Conservation (phyloP, 2,113 vertebrate species). For the Brevimyrus niger region DNA sequence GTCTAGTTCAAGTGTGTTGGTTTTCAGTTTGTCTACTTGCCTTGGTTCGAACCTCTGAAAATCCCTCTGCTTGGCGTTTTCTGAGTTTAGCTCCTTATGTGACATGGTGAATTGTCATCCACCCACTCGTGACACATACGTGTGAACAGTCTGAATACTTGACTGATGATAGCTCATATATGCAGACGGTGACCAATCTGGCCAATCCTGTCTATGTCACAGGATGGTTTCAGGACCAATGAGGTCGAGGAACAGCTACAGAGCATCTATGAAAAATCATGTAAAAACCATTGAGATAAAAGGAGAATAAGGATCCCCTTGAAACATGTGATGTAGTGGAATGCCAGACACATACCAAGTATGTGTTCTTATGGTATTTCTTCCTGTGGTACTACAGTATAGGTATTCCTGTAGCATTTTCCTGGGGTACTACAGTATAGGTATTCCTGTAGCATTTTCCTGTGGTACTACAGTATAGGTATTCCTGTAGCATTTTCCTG, state of each 20-base stretch:
- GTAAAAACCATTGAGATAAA: not conserved
- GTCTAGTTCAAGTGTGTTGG: not conserved
- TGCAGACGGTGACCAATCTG: not conserved
- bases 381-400: not conserved
- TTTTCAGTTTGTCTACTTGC: not conserved
- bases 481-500: not conserved
- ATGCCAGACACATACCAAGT: not conserved
- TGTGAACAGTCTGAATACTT: not conserved
- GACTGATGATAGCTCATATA: not conserved
- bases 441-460: too few species aligned
- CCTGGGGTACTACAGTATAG: not conserved
- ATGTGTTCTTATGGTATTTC: not conserved
- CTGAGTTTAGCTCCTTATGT: not conserved
- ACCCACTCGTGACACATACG: not conserved
- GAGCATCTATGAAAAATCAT: not conserved
- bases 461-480: not conserved
- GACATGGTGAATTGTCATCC: not conserved
- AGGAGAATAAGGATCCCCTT: not conserved
- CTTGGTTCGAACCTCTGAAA: not conserved
- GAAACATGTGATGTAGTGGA: not conserved
- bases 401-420: not conserved
- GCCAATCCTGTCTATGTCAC: not conserved
- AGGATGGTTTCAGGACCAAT: not conserved
- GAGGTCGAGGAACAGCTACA: not conserved
- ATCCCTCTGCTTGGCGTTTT: not conserved